A percentile compares a stretch with the other conserved stretches of the same genome.
phyloP scores from a whole-genome alignment of 2,797 vertebrate species.

The Gallinago stenura region DNA sequence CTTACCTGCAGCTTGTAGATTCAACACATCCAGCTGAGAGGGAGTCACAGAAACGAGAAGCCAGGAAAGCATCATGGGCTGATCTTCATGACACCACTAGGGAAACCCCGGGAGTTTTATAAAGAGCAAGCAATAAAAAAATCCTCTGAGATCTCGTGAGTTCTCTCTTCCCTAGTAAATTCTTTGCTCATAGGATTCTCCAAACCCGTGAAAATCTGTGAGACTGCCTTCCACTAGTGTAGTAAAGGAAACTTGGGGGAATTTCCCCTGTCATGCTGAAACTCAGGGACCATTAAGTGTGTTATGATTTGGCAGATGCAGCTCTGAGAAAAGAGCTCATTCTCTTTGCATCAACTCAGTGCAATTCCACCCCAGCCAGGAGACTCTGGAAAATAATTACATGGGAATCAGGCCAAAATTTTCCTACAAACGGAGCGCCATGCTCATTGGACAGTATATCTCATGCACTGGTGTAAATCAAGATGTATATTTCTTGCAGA shows the following conservation, averaged over 20 bases:
- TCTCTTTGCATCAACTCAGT: background rate
- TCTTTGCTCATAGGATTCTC: background rate
- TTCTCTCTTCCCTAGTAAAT: background rate
- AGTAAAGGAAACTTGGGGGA: background rate
- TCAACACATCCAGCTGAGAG: background rate
- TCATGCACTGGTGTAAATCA: background rate
- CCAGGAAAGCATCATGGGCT: background rate
- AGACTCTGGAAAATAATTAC: background rate
- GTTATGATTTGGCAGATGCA: background rate
- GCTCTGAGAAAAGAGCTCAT: background rate
- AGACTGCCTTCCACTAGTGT: background rate
- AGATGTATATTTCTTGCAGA: background rate
- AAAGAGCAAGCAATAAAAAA: background rate
- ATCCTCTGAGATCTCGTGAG: background rate
- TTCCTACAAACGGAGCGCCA: background rate
- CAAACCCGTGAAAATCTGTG: background rate
- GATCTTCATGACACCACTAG: background rate
- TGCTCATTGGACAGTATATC: background rate
- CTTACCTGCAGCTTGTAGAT: background rate
- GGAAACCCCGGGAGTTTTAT: background rate
- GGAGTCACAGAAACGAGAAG: background rate
- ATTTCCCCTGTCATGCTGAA: conserved; percentile 28
- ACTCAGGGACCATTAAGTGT: background rate
- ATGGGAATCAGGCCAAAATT: background rate
- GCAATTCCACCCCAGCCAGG: background rate